Base-by-base conservation (phyloP, 2,797 vertebrate genomes). In the Bradypus variegatus region DNA sequence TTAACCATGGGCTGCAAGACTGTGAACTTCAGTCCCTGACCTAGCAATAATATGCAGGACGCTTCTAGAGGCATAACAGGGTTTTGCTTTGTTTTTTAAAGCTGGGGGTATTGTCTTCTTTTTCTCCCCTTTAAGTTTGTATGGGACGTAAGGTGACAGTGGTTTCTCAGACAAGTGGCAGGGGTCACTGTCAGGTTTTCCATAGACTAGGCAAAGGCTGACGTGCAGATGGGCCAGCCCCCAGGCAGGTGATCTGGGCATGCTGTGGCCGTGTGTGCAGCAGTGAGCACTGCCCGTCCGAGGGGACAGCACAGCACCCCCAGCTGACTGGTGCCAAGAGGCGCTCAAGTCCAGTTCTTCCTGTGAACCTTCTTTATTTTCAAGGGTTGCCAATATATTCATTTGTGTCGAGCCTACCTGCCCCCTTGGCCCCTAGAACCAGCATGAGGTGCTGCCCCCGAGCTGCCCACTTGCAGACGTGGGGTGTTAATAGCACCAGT, bases 141-240 rank as follows among this genome's bases (percentile, higher is more conserved):
- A 29, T 0, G 0, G 11, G 27, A 31, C n/a, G 8, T 21, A 11
- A 45, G 25, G 21, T 48, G 25, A 69, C 50, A 12, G 45, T 27
- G 6, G 3, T 4, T 0, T 16, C 55, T 4, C 3, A 31, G 8
- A 12, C 27, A 11, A 25, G 6, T 0, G 50, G 6, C 38, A 1
- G 36, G 12, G 45, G 31, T 1, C 2, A 67, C 65, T 33, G 7
- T 0, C 0, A 4, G n/a, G 70, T 16, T 13, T n/a, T 27, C 6
- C 1, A 5, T 25, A 23, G 48, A 2, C 70, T 15, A 38, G 27
- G 45, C 13, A 82, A 65, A n/a, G 53, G 23, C 83, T 5, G 0
- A n/a, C 4, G 41, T 5, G 18, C 41, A 72, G 45, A 45, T 36
- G 69, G 15, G 13, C 21, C 62, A n/a, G 11, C 64, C 2, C 41